Conservation (phyloP, 2,113 vertebrate genomes). For the Gallinago undulata region DNA sequence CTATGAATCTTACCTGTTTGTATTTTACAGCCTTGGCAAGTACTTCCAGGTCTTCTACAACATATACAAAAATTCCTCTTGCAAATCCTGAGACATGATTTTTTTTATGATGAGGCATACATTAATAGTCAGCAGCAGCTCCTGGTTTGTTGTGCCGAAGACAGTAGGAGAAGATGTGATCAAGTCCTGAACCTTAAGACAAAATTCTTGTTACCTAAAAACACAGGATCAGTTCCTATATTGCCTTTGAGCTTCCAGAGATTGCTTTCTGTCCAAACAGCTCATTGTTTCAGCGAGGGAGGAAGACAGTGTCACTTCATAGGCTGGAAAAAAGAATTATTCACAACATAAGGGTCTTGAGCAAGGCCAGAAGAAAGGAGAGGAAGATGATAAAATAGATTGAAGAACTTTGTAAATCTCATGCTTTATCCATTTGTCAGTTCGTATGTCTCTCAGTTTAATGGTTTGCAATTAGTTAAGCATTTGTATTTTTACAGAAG, state of each 20-base stretch:
- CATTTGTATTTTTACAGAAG: not conserved
- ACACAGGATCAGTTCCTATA: not conserved
- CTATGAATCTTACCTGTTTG: not conserved
- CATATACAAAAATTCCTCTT: not conserved
- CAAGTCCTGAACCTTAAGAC: not conserved
- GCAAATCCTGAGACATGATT: not conserved
- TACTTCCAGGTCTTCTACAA: not conserved
- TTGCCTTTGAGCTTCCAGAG: not conserved
- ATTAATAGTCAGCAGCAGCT: not conserved
- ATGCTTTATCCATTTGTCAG: not conserved
- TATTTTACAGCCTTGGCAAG: not conserved
- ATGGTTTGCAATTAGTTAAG: not conserved
- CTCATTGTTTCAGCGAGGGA: not conserved
- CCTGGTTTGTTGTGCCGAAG: not conserved
- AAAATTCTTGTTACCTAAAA: not conserved
- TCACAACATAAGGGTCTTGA: not conserved
- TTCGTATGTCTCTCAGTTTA: not conserved
- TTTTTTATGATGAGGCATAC: not conserved
- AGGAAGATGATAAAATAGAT: not conserved
- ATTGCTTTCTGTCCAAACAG: not conserved
- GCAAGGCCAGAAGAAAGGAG: not conserved
- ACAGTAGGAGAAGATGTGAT: not conserved
- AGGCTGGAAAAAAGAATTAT: not conserved
- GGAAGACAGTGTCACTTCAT: not conserved
- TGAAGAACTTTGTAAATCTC: not conserved